Conservation (phyloP, 2,797 vertebrate species). For the Poeciliopsis paucimaculata region DNA sequence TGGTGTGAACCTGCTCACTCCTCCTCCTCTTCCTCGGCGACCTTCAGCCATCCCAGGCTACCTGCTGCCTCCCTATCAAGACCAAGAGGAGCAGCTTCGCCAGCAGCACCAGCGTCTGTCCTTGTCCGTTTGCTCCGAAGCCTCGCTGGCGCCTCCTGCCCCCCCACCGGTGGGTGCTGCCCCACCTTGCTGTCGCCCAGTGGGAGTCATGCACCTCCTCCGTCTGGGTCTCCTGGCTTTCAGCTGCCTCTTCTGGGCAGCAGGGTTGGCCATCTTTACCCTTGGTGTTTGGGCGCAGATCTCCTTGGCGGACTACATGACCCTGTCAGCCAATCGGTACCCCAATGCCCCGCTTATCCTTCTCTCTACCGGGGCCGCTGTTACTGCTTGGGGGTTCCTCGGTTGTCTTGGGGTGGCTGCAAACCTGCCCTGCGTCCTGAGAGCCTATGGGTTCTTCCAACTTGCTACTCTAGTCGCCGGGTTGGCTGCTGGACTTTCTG, state of each 20-base stretch:
- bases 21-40: constrained; percentile 70
- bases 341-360: constrained; percentile 86
- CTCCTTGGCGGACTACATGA: constrained; percentile 86
- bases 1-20: constrained; percentile 63
- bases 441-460: constrained; percentile 87
- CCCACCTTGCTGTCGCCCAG: constrained; percentile 74
- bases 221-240: constrained; percentile 88
- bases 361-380: constrained; percentile 80
- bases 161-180: constrained; percentile 56
- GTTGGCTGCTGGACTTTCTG: constrained; percentile 85
- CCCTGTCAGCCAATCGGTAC: constrained; percentile 82
- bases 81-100: constrained; percentile 66
- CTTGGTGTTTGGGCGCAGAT: constrained; percentile 88
- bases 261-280: constrained; percentile 86
- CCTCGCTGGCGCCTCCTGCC: constrained; percentile 78
- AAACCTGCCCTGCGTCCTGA: constrained; percentile 84
- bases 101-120: constrained; percentile 70
- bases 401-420: constrained; percentile 89
- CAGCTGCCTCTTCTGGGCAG: constrained; percentile 91
- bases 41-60: constrained; percentile 79
- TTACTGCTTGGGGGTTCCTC: constrained; percentile 89
- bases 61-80: constrained; percentile 71
- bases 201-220: constrained; percentile 85
- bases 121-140: constrained; percentile 75
- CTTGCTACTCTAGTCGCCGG: constrained; percentile 80